phyloP scores from a whole-genome alignment of 1,140 invertebrate species.

The Lepidurus apus region DNA sequence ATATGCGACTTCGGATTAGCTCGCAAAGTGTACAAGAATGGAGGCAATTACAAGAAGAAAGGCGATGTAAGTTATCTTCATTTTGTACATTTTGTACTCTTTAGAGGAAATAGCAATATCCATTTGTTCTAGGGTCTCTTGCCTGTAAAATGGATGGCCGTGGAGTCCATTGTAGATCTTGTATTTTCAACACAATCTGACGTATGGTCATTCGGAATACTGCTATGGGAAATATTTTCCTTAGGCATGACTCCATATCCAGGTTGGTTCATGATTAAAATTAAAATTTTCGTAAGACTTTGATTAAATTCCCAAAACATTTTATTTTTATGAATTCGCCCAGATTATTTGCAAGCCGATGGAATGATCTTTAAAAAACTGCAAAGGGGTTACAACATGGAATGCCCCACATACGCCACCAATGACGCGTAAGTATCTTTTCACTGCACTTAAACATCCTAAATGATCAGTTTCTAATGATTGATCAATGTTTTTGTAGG shows the following conservation, averaged over 20 bases:
- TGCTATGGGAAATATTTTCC: constrained; percentile 50
- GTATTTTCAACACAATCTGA: constrained; percentile 45
- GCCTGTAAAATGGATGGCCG: constrained; percentile 51
- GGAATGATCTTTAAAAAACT: constrained; percentile 19
- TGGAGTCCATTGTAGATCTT: constrained; percentile 44
- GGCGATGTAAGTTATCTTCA: not conserved
- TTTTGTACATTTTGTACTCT: too few species aligned
- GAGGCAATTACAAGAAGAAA: constrained; percentile 45
- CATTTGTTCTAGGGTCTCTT: constrained; percentile 43
- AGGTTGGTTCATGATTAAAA: constrained; percentile 33
- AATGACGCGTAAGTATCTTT: not conserved
- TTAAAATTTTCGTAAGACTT: not conserved
- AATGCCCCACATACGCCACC: constrained; percentile 21
- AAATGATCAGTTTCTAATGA: not conserved
- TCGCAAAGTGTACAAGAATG: constrained; percentile 47
- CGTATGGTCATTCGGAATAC: constrained; percentile 49
- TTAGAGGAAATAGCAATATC: too few species aligned
- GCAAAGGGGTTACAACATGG: constrained; percentile 19
- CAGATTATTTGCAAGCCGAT: constrained; percentile 10
- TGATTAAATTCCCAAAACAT: not conserved
- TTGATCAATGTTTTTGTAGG: not conserved
- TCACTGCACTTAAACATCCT: not conserved
- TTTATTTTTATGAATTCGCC: not conserved
- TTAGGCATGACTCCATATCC: constrained; percentile 44
- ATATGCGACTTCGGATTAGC: constrained; percentile 53